Conservation (phyloP, 2,888 invertebrate genomes). For the Ophion costatus region DNA sequence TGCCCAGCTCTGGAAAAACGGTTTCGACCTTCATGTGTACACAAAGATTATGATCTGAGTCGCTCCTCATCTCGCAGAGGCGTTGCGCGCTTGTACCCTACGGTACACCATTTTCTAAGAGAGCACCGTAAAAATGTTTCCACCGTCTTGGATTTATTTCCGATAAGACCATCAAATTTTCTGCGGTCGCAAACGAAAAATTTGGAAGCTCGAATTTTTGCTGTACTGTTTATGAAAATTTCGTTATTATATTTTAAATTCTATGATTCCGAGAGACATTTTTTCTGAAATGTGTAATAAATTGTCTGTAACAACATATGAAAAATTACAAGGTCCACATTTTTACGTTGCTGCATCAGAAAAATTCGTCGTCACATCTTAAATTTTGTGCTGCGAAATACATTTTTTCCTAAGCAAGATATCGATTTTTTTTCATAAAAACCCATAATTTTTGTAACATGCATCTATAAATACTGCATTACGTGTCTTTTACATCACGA, state of each 20-base stretch:
- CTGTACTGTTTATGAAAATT: neutral
- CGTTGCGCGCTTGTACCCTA: slow-evolving; percentile 1
- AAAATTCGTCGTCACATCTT: no score
- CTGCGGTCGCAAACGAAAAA: neutral
- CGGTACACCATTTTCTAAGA: no score
- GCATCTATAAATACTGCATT: no score
- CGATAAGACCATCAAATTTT: neutral
- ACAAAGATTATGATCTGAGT: neutral
- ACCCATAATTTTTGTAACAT: neutral
- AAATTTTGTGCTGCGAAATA: neutral
- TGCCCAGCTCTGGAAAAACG: no score
- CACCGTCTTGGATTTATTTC: neutral
- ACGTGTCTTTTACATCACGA: no score
- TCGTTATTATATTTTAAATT: neutral
- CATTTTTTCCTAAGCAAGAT: slow-evolving; percentile 2
- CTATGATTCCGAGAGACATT: no score
- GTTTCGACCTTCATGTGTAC: neutral
- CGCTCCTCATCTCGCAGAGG: neutral
- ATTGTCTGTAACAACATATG: no score
- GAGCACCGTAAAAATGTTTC: neutral
- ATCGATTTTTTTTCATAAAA: slow-evolving; percentile 5
- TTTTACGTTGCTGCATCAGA: no score
- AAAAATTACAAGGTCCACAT: no score
- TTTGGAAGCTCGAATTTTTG: neutral
- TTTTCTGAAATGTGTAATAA: no score